These are phyloP conservation scores for Stichodactyla mertensii DNA, from an alignment of 64 coral and sea anemone species.

Conservation along the genomic window DNA sequence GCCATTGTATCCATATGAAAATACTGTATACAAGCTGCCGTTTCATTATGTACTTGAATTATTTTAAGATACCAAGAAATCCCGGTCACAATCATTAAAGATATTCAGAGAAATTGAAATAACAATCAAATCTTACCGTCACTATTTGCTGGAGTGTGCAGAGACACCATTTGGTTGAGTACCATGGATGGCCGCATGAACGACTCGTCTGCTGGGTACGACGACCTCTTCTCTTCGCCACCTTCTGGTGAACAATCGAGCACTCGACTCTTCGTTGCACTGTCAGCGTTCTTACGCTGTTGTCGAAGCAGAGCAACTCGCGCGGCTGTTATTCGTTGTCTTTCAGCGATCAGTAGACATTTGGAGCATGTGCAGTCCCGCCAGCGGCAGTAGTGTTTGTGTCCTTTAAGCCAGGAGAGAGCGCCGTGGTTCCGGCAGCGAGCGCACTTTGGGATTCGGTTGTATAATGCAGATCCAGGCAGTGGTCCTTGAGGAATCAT, in stretches of 20 bases:
- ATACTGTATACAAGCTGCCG: too few relatives aligned
- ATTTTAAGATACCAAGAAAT: too few relatives aligned
- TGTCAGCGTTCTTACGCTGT: conserved; percentile 71
- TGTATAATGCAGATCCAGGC: conserved; percentile 77
- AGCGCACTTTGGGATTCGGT: conserved; percentile 93
- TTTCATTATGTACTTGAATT: too few relatives aligned
- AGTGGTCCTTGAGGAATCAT: conserved; percentile 70
- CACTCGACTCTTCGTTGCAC: not conserved
- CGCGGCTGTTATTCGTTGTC: conserved; percentile 89
- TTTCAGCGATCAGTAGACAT: conserved; percentile 78
- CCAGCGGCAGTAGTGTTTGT: conserved; percentile 91
- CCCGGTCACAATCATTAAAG: too few relatives aligned
- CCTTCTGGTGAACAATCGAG: not conserved
- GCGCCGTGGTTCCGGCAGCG: conserved; percentile 93
- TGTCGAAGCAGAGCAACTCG: conserved; percentile 84
- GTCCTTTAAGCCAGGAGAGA: conserved; percentile 85
- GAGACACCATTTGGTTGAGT: conserved; percentile 31
- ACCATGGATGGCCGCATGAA: conserved; percentile 95
- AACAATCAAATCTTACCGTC: conserved; percentile 22
- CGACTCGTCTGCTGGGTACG: conserved; percentile 26
- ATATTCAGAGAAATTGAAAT: not conserved
- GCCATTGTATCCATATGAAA: too few relatives aligned
- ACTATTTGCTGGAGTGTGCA: conserved; percentile 37
- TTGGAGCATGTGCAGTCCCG: conserved; percentile 90
- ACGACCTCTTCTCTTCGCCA: not conserved